Evolutionary conservation across 2,113 vertebrate genomes (phyloP).

Genomic region (Bagarius yarrelli): DNA sequence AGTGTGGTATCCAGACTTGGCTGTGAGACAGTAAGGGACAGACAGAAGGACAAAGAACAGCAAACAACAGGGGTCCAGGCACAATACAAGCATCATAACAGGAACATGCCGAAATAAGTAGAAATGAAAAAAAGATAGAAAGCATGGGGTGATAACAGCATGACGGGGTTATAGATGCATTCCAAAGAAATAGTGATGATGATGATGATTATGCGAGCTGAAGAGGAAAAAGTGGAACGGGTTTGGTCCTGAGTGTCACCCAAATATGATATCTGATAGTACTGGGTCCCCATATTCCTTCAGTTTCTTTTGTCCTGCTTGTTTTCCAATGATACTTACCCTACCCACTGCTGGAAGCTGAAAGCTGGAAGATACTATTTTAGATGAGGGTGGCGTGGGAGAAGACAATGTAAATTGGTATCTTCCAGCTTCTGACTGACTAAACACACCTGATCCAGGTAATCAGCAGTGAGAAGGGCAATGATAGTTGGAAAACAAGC

Average conservation of each 20-base stretch:
- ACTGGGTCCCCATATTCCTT: no score
- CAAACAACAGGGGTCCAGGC: constrained; percentile 30
- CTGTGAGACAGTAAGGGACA: constrained; percentile 56
- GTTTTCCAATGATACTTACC: no score
- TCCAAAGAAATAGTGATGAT: background rate
- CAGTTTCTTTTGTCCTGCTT: no score
- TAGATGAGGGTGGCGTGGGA: no score
- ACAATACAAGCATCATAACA: constrained; percentile 10
- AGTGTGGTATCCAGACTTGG: constrained; percentile 73
- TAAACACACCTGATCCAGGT: no score
- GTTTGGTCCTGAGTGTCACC: background rate
- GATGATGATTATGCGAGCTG: background rate
- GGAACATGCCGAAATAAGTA: constrained; percentile 30
- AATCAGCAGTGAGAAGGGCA: no score
- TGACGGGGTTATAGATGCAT: background rate
- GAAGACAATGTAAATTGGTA: no score
- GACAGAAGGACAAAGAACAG: constrained; percentile 33
- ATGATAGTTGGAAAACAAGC: no score
- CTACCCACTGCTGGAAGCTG: no score
- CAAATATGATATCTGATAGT: no score
- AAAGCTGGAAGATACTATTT: no score
- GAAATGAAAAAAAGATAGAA: constrained; percentile 19
- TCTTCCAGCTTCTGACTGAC: no score
- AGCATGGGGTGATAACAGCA: background rate
- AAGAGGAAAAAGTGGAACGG: background rate